These are phyloP conservation scores for Holotrichia oblita DNA, from an alignment of 1,140 invertebrate genomes.

Conservation along the genomic window DNA sequence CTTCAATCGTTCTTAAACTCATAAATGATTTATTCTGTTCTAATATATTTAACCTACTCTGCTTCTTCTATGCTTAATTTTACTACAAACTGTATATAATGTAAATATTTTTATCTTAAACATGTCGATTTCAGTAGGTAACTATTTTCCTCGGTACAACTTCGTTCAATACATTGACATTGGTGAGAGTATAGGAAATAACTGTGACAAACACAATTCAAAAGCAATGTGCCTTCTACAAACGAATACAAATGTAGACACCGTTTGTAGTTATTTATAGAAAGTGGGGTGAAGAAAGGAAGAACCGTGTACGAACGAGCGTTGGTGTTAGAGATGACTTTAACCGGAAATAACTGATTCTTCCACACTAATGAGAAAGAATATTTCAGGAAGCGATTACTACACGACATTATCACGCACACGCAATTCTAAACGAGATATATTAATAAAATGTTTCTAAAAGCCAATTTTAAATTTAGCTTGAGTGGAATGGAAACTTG, in stretches of 20 bases:
- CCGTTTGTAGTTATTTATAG: conserved; percentile 6
- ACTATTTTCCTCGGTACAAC: too few relatives aligned
- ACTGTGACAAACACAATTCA: neutral
- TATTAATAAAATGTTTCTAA: too few relatives aligned
- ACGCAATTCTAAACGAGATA: too few relatives aligned
- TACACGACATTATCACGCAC: neutral
- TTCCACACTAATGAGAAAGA: conserved; percentile 12
- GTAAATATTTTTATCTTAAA: too few relatives aligned
- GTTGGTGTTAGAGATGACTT: conserved; percentile 9
- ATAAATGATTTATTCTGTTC: too few relatives aligned
- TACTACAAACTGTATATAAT: too few relatives aligned
- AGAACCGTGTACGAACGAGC: neutral
- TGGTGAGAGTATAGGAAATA: neutral
- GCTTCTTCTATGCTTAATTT: too few relatives aligned
- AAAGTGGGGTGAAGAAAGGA: conserved; percentile 19
- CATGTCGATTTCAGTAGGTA: too few relatives aligned
- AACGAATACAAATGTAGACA: conserved; percentile 9
- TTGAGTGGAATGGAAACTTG: too few relatives aligned
- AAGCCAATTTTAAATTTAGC: too few relatives aligned
- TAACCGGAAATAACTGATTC: conserved; percentile 20
- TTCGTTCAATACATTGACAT: neutral
- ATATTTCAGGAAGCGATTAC: conserved; percentile 2
- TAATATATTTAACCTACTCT: too few relatives aligned
- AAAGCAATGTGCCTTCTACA: neutral
- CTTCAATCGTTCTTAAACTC: too few relatives aligned